Base-by-base conservation (phyloP, 1,140 invertebrate species). In the Maconellicoccus hirsutus region DNA sequence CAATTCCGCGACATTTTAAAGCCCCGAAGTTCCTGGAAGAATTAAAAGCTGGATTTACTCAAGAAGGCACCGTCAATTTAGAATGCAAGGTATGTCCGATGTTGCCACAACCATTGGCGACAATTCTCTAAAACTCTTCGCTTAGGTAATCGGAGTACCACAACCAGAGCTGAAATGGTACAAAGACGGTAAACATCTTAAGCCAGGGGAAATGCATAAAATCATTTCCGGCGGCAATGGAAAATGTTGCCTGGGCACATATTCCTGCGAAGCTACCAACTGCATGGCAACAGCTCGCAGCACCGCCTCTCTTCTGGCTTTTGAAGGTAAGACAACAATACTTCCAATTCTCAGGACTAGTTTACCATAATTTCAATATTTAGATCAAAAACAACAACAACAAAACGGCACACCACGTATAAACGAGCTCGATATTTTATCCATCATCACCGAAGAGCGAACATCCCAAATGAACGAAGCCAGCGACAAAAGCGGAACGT, bases 181-280 rank as follows among this genome's bases (percentile, higher is more conserved):
- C 77, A 95, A 95, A 81, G 92, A 95, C 79, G 92, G 91, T 0
- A 83, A 87, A 71, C 91, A 94, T 77, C 78, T 95, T 0, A 93
- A 94, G 77, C 89, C 92, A 1, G 92, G 92, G 0, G 92, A 95
- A 77, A 94, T 94, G 76, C 92, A 94, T 78, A 85, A 87, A 78
- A 94, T 94, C 39, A 93, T 92, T 73, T 92, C 91, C 1, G 90
- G 90, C 0, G 88, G 91, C 80, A 91, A 92, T 80, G 91, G 92
- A 0, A 93, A 89, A 10, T 93, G 92, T 75, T 93, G 91, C 75
- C 80, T 95, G 38, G 95, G 94, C 23, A 93, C 91, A 0, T 97
- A 96, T 75, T 94, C 92, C 0, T 96, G 94, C 79, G 92, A 96
- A 81, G 93, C 93, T 0, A 84, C 85, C 72, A 96, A 96, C 78